Evolutionary conservation across 1,140 invertebrate species (phyloP).

Genomic region (Caenorhabditis latens): DNA sequence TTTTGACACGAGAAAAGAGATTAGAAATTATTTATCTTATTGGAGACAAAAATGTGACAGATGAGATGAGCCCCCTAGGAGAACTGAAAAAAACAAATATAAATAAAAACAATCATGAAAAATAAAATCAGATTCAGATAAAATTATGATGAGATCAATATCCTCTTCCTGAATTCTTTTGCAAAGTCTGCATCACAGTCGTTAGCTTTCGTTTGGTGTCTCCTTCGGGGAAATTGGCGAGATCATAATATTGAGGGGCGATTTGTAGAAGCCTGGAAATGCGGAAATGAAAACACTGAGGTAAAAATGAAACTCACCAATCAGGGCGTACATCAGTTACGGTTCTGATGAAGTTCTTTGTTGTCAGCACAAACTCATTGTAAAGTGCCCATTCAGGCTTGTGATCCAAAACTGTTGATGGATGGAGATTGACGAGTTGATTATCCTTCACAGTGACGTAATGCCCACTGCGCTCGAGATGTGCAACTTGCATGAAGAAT

Average conservation of each 20-base stretch:
- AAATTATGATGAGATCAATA: not conserved
- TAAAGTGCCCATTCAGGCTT: constrained; percentile 99
- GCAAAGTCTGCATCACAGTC: constrained; percentile 46
- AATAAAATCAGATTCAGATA: not conserved
- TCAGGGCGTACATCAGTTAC: constrained; percentile 96
- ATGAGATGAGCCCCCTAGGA: not conserved
- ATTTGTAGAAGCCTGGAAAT: constrained; percentile 89
- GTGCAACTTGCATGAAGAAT: constrained; percentile 99
- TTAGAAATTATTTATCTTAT: not conserved
- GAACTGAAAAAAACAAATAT: not conserved
- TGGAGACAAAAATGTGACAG: not conserved
- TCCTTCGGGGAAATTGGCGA: constrained; percentile 92
- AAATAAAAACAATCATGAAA: constrained; percentile 1
- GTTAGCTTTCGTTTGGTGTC: constrained; percentile 91
- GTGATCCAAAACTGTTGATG: constrained; percentile 97
- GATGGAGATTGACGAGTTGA: constrained; percentile 89
- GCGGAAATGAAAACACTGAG: not conserved
- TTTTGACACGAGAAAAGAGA: no score
- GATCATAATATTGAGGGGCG: constrained; percentile 97
- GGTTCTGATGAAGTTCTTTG: constrained; percentile 98
- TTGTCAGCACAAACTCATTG: constrained; percentile 99
- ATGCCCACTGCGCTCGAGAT: constrained; percentile 93
- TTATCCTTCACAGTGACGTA: constrained; percentile 99
- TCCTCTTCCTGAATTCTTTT: constrained; percentile 16
- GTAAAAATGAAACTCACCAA: constrained; percentile 82